phyloP scores from a whole-genome alignment of 1,140 invertebrate genomes.

The Plectus sambesii region DNA sequence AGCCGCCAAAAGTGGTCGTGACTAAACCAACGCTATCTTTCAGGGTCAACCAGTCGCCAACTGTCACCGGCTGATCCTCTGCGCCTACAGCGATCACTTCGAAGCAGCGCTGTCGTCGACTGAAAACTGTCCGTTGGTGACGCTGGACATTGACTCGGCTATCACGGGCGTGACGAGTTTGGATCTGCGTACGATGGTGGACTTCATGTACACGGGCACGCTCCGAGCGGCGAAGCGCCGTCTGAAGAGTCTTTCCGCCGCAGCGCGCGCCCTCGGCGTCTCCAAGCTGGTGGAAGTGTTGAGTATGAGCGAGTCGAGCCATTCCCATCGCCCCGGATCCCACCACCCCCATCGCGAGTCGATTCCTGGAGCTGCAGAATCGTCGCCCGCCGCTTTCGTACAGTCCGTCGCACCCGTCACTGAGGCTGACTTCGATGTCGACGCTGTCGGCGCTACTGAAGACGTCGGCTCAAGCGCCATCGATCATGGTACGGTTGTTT shows the following conservation, averaged over 20 bases:
- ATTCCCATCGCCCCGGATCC: no score
- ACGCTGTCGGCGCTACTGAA: no score
- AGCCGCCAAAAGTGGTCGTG: background rate
- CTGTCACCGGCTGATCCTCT: conserved; percentile 18
- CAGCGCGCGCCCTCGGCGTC: conserved; percentile 16
- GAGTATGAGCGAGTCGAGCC: background rate
- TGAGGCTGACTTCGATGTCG: no score
- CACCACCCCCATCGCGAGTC: no score
- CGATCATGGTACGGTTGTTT: no score
- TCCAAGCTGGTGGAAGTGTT: conserved; percentile 2
- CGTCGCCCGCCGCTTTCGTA: no score
- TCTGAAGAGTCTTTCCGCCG: conserved; percentile 1
- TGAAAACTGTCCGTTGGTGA: conserved; percentile 8
- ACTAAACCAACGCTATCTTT: conserved; percentile 2
- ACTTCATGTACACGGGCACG: conserved; percentile 17
- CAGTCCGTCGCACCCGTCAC: no score
- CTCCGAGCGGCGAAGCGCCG: conserved; percentile 10
- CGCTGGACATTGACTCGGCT: conserved; percentile 17
- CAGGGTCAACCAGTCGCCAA: conserved; percentile 8
- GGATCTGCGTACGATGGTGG: conserved; percentile 18
- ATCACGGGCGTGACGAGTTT: conserved; percentile 13
- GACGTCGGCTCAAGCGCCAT: no score
- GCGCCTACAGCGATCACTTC: conserved; percentile 15
- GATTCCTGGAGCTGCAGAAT: no score
- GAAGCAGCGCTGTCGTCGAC: background rate